These are phyloP conservation scores for Dasysyrphus tricinctus DNA, from an alignment of 2,888 invertebrate species.

Conservation along the genomic window DNA sequence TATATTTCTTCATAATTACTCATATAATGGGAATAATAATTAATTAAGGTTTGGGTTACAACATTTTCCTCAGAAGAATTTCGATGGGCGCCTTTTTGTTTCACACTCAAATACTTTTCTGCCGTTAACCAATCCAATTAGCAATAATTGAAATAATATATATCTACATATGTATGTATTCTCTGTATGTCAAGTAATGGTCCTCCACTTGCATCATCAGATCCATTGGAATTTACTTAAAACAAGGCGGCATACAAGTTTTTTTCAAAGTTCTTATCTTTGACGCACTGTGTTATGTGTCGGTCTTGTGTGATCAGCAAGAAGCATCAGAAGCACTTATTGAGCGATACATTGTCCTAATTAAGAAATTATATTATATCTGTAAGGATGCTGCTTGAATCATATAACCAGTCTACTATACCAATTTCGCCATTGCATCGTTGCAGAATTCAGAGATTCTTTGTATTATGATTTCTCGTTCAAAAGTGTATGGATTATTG, in stretches of 20 bases:
- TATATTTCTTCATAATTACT: too few relatives aligned
- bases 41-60: background rate
- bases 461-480: too few relatives aligned
- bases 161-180: too few relatives aligned
- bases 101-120: slow-evolving; percentile 37
- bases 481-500: background rate
- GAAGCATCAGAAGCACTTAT: slow-evolving; percentile 60
- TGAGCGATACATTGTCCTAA: slow-evolving; percentile 64
- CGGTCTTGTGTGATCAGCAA: slow-evolving; percentile 19
- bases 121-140: slow-evolving; percentile 60
- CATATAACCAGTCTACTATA: background rate
- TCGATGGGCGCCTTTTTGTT: background rate
- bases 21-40: too few relatives aligned
- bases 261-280: slow-evolving; percentile 15
- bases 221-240: slow-evolving; percentile 66
- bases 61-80: background rate
- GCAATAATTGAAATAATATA: slow-evolving; percentile 67
- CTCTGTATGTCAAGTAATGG: slow-evolving; percentile 34
- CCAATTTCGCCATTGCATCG: background rate
- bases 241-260: slow-evolving; percentile 34
- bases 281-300: background rate
- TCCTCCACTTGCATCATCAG: slow-evolving; percentile 52
- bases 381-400: background rate
- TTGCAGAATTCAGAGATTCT: background rate
- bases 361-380: slow-evolving; percentile 69